Evolutionary conservation across 2,888 invertebrate genomes (phyloP).

Genomic region (Volucella inflata): DNA sequence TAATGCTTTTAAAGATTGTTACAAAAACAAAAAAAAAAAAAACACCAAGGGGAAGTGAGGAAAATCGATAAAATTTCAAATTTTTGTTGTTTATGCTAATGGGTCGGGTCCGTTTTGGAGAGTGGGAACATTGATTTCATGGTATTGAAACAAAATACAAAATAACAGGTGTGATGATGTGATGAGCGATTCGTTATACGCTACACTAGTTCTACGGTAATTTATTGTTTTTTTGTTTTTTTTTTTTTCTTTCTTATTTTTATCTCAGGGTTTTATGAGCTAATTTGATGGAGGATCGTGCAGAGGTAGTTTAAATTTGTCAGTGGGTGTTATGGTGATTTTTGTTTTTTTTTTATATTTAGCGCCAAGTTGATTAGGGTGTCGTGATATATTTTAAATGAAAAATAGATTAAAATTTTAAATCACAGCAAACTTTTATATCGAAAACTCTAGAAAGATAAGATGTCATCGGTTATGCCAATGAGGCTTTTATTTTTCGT

Average conservation of each 20-base stretch:
- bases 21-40: not conserved
- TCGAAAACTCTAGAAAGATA: too few species aligned
- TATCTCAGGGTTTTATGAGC: conserved; percentile 27
- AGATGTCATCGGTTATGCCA: too few species aligned
- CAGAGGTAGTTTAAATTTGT: conserved; percentile 10
- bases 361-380: conserved; percentile 17
- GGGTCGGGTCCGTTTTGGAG: conserved; percentile 1
- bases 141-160: conserved; percentile 31
- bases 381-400: too few species aligned
- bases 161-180: conserved; percentile 62
- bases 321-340: conserved; percentile 12
- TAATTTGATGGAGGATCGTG: conserved; percentile 18
- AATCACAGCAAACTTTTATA: too few species aligned
- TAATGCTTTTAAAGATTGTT: conserved; percentile 1
- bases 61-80: conserved; percentile 18
- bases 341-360: conserved; percentile 7
- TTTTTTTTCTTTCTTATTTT: too few species aligned
- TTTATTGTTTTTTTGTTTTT: conserved; percentile 9
- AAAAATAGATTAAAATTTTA: too few species aligned
- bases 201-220: conserved; percentile 18
- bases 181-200: conserved; percentile 62
- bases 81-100: conserved; percentile 55
- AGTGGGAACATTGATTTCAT: conserved; percentile 60
- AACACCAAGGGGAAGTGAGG: not conserved
- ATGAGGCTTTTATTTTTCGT: too few species aligned